These are phyloP conservation scores for Mastacembelus armatus DNA, from an alignment of 2,797 vertebrate genomes.

Conservation along the genomic window DNA sequence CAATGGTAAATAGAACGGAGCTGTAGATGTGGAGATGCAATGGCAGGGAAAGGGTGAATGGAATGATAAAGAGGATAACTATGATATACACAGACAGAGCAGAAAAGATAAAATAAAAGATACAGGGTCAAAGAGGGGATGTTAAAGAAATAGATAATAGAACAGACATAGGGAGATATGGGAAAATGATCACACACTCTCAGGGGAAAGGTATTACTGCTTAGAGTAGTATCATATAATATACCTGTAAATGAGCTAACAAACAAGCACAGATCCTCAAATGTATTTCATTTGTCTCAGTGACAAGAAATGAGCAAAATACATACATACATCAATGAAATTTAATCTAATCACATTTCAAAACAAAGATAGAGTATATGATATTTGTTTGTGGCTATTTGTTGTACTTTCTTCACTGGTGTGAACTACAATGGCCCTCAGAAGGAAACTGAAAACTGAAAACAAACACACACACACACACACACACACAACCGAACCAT, in stretches of 20 bases:
- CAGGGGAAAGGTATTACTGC: neutral
- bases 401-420: neutral
- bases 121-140: conserved; percentile 34
- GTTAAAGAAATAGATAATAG: conserved; percentile 20
- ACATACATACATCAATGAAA: too few species aligned
- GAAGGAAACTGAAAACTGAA: conserved; percentile 5
- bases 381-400: too few species aligned
- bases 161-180: conserved; percentile 13
- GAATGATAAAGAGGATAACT: conserved; percentile 60
- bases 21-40: conserved; percentile 56
- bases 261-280: conserved; percentile 1
- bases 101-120: conserved; percentile 48
- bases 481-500: conserved; percentile 23
- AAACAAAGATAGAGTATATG: too few species aligned
- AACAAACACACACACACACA: too few species aligned
- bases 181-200: conserved; percentile 20
- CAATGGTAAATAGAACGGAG: conserved; percentile 70
- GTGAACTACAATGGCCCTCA: conserved; percentile 1
- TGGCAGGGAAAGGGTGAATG: conserved; percentile 49
- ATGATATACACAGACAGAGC: conserved; percentile 38
- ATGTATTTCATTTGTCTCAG: conserved; percentile 17
- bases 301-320: neutral
- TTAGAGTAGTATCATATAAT: neutral
- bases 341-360: too few species aligned
- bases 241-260: neutral